A percentile compares a stretch with the other conserved stretches of the same genome.
phyloP scores from a whole-genome alignment of 2,113 vertebrate genomes.

The Syngnathus floridae region DNA sequence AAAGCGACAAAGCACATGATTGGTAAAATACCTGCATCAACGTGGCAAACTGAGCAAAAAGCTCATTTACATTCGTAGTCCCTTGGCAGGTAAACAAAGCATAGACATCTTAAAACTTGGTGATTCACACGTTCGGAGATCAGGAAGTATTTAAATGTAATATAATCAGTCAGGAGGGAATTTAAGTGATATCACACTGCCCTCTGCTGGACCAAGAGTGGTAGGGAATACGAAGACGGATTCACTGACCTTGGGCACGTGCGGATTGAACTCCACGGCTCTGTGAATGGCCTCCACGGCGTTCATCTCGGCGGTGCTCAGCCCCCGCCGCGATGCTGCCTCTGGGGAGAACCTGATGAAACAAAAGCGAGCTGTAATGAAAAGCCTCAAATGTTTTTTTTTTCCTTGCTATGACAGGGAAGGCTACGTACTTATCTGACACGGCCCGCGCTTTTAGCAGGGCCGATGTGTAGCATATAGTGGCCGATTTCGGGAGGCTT shows the following conservation, averaged over 20 bases:
- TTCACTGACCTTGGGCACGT: constrained; percentile 91
- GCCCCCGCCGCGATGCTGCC: constrained; percentile 91
- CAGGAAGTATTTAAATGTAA: too few relatives aligned
- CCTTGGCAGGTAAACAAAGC: too few relatives aligned
- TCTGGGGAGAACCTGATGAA: constrained; percentile 89
- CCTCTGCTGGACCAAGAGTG: constrained; percentile 50
- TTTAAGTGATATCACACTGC: constrained; percentile 28
- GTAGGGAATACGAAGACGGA: not conserved
- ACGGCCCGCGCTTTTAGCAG: constrained; percentile 96
- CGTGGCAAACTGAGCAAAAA: too few relatives aligned
- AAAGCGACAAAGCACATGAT: too few relatives aligned
- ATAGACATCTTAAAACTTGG: too few relatives aligned
- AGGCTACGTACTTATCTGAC: constrained; percentile 87
- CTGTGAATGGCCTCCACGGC: constrained; percentile 99
- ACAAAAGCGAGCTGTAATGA: constrained; percentile 4
- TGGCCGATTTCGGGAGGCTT: constrained; percentile 97
- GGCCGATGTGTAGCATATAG: constrained; percentile 99
- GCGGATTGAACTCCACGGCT: constrained; percentile 99
- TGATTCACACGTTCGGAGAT: too few relatives aligned
- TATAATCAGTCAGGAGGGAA: not conserved
- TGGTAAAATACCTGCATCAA: too few relatives aligned
- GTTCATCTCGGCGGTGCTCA: constrained; percentile 97
- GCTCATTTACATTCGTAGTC: too few relatives aligned
- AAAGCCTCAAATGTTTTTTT: not conserved
- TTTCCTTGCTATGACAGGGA: not conserved